Evolutionary conservation across 2,113 vertebrate genomes (phyloP), one percentile per base, ranked within the genome.

Genomic region (Pandion haliaetus): DNA sequence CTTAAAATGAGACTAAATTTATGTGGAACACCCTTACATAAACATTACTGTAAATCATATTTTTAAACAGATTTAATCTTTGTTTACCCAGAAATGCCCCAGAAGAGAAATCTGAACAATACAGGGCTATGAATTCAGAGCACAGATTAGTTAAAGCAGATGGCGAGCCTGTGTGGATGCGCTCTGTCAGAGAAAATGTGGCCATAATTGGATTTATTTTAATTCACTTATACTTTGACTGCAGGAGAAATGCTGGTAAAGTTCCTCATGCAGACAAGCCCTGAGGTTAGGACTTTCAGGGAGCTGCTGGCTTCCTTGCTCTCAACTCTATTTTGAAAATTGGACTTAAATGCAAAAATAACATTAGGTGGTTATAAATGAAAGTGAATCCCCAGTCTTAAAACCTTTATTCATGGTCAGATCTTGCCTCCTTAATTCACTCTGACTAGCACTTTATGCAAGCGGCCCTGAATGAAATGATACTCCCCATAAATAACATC

Each of bases 141-240:
- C 92, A 63, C 50, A 93, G 77, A 91, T 86, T 36, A 96, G 86
- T 91, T 72, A 94, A 96, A 88, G 58, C 96, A 96, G 96, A 95
- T 97, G 96, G 96, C 4, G 28, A 96, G 93, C 52, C 74, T 52
- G 66, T 55, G 87, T 91, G 84, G 87, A 96, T 91, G 58, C 34
- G 4, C 85, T 95, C 87, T 11, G 18, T 80, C 84, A 86, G 40
- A 91, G 70, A 69, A 93, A 94, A 70, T 18, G 5, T 79, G 88
- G 66, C 36, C 70, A 58, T 94, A 96, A 96, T 66, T 92, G 54
- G 87, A 94, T 95, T 94, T 94, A 88, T 82, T 95, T 95, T 94
- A 80, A 94, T 96, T 93, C 74, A 54, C 54, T 96, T 90, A 52
- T 55, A 38, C 62, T 82, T 83, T 50, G 45, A 77, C 91, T 94